Evolutionary conservation across 2,113 vertebrate genomes (phyloP), one percentile per base, ranked within the genome.

Genomic region (Phoenicopterus ruber): DNA sequence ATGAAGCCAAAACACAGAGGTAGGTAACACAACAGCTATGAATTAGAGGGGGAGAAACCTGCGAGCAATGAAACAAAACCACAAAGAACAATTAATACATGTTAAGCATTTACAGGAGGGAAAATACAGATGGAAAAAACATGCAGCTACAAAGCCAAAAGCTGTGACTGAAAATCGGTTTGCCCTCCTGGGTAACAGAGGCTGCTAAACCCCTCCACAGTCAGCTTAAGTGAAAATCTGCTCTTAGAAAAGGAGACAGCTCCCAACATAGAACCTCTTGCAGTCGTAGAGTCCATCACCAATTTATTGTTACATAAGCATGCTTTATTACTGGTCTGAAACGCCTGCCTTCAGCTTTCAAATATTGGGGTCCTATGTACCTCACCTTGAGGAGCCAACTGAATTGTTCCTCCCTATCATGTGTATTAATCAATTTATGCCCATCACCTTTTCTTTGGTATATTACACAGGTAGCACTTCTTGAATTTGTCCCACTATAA

Each of bases 331-430:
- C 36, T 54, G 17, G 6, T 26, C 49, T 88, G 40, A 92, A 74
- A 82, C 11, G 19, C 7, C 19, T 58, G 11, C 29, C 13, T 61
- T 44, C 63, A 72, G 34, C 29, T 73, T 91, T 32, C 11, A 80
- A 70, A 36, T 13, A 73, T 0, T 2, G 1, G 4, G 1, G n/a
- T 72, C 28, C 29, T 31, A 65, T 1, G 0, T 15, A 71, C 1
- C 2, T 77, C 54, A 76, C 4, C 10, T 50, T 66, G 18, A 81
- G 13, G 4, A 59, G 10, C 24, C 16, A 73, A 40, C 7, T 38
- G 19, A 34, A 8, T n/a, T 54, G 47, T 55, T 73, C 25, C 34
- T 81, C 11, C 12, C 16, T 18, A 11, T 28, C 7, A 32, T 32
- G 70, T 74, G 6, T 57, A 71, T 11, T 74, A 49, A 63, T 13